A percentile compares a stretch with the other conserved stretches of the same genome.
Evolutionary conservation across 2,797 vertebrate genomes (phyloP).

Genomic region (Gymnothorax reevesii): DNA sequence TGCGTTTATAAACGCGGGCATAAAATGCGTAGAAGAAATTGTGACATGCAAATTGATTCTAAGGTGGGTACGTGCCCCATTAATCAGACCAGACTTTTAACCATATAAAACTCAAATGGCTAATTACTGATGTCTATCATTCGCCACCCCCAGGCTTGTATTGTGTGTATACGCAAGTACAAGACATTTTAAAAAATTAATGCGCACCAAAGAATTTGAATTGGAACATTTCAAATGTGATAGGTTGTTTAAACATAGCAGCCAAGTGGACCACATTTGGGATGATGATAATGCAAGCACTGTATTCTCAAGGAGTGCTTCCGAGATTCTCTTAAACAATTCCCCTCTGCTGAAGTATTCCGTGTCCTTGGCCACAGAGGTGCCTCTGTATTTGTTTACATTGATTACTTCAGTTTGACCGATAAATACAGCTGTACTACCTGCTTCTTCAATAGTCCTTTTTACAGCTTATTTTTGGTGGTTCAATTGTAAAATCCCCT

Average conservation of each 20-base stretch:
- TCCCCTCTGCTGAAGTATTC: not conserved
- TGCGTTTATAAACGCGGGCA: not conserved
- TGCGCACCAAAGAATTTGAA: not conserved
- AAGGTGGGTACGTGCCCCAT: not conserved
- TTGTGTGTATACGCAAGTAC: not conserved
- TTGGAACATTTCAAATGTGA: slow-evolving; percentile 39
- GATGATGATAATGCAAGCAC: no score
- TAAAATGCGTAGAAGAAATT: not conserved
- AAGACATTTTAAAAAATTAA: not conserved
- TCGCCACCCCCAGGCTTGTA: not conserved
- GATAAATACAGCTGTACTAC: not conserved
- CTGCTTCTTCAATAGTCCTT: not conserved
- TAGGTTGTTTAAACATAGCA: slow-evolving; percentile 32
- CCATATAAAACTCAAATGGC: slow-evolving; percentile 10
- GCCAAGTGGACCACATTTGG: slow-evolving; percentile 24
- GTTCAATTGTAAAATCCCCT: not conserved
- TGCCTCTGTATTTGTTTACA: not conserved
- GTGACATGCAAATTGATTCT: slow-evolving; percentile 2
- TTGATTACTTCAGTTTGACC: not conserved
- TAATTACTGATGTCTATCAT: not conserved
- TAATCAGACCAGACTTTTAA: slow-evolving; percentile 5
- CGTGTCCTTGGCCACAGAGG: not conserved
- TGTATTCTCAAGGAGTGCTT: not conserved
- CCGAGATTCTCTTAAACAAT: not conserved
- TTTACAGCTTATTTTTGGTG: not conserved